Conservation (phyloP, 2,888 invertebrate species). For the Drosophila imparisetae region DNA sequence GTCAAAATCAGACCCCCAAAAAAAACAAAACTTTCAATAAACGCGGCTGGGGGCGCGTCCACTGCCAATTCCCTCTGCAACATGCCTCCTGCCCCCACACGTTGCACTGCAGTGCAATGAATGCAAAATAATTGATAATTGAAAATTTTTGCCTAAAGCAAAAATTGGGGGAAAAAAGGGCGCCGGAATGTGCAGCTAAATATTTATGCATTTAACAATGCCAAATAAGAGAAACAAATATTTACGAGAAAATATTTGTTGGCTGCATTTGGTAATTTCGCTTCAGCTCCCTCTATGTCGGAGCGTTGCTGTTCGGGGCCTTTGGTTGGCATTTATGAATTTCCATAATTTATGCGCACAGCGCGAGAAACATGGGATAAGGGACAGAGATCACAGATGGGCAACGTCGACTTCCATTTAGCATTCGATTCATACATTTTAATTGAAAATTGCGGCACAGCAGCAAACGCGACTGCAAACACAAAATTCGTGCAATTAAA, state of each 20-base stretch:
- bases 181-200: constrained; percentile 53
- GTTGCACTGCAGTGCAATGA: constrained; percentile 19
- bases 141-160: constrained; percentile 57
- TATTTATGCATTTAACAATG: constrained; percentile 76
- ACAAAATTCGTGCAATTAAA: constrained; percentile 63
- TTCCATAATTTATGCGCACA: constrained; percentile 67
- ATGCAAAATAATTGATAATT: constrained; percentile 75
- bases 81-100: neutral
- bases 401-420: constrained; percentile 32
- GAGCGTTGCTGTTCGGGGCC: neutral
- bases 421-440: constrained; percentile 73
- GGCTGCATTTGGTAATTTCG: constrained; percentile 29
- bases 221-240: constrained; percentile 62
- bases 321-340: constrained; percentile 45
- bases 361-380: constrained; percentile 8
- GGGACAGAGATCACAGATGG: constrained; percentile 19
- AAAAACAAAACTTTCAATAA: constrained; percentile 24
- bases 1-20: constrained; percentile 66
- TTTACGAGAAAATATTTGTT: constrained; percentile 49
- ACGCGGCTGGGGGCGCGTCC: constrained; percentile 3
- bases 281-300: neutral
- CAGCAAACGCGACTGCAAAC: constrained; percentile 10
- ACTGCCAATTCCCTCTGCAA: neutral
- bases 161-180: constrained; percentile 8
- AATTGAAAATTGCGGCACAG: constrained; percentile 70